Evolutionary conservation across 2,113 vertebrate genomes (phyloP), one percentile per base, ranked within the genome.

Genomic region (Pachycephala philippinensis): DNA sequence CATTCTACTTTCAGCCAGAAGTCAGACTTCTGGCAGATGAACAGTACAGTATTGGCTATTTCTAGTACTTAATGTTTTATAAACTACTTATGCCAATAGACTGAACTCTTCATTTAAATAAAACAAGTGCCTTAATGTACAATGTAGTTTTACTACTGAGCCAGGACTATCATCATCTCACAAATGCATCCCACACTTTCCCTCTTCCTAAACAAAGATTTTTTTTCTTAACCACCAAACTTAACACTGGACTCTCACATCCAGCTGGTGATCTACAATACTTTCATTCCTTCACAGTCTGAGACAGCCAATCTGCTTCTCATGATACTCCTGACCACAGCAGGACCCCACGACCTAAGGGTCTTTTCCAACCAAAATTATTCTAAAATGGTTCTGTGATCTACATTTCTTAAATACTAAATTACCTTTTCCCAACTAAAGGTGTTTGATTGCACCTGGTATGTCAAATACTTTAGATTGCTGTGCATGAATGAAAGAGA

Each of bases 401-500:
- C 37, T n/a, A 69, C 15, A 18, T 33, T 45, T 33, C 33, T 64
- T 39, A 54, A 64, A 54, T 18, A 39, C 6, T 54, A 12, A 54
- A 47, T 13, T 50, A 30, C 24, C 21, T 52, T 52, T 71, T 44
- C 45, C 56, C 31, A 71, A 13, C 12, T 35, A 20, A 70, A 61
- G 0, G 0, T n/a, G 14, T n/a, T 39, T 56, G 40, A 54, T 28
- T 64, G 28, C 15, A 65, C 28, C 40, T 56, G 12, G 9, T 47
- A 23, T 19, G n/a, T 23, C 15, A 64, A 64, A 47, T 20, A 74
- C 18, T 54, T 39, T 7, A 27, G n/a, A 64, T 3, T 39, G 49
- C n/a, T 28, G 28, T 23, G 59, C 28, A 45, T 10, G 15, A 54
- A 39, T 18, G 17, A 33, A 63, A 71, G 15, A 54, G 16, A 24